These are phyloP conservation scores for Orchesella flavescens DNA, from an alignment of 2,888 invertebrate species.

Conservation along the genomic window DNA sequence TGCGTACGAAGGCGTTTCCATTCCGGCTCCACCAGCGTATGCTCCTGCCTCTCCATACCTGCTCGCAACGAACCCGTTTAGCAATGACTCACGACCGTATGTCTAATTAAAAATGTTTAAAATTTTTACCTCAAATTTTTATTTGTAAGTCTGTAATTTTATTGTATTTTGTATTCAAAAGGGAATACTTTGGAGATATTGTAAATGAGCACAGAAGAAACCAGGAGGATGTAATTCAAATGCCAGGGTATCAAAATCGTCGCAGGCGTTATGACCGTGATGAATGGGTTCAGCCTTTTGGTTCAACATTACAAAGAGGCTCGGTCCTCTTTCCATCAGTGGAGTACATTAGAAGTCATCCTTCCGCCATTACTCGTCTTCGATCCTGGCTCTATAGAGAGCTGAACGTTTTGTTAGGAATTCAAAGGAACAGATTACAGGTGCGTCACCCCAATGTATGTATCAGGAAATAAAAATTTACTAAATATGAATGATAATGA, in stretches of 20 bases:
- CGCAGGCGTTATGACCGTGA: slow-evolving; percentile 69
- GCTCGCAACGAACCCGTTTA: slow-evolving; percentile 40
- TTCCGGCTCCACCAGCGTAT: slow-evolving; percentile 12
- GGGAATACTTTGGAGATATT: slow-evolving; percentile 65
- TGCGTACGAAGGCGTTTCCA: slow-evolving; percentile 25
- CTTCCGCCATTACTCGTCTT: slow-evolving; percentile 86
- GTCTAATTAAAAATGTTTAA: neutral
- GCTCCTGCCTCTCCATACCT: slow-evolving; percentile 8
- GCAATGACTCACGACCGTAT: slow-evolving; percentile 51
- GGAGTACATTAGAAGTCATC: slow-evolving; percentile 76
- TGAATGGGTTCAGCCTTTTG: slow-evolving; percentile 69
- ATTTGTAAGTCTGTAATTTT: neutral
- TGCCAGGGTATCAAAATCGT: slow-evolving; percentile 68
- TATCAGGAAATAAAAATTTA: neutral
- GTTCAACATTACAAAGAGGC: slow-evolving; percentile 62
- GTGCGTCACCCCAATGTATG: slow-evolving; percentile 34
- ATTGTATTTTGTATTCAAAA: slow-evolving; percentile 1
- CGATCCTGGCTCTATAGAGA: slow-evolving; percentile 93
- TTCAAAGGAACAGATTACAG: slow-evolving; percentile 71
- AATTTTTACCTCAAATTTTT: too few relatives aligned
- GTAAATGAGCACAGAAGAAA: slow-evolving; percentile 35
- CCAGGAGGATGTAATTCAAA: slow-evolving; percentile 25
- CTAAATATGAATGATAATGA: neutral
- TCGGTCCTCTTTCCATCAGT: slow-evolving; percentile 66
- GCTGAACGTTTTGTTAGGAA: slow-evolving; percentile 81